Percentiles rank a stretch among this genome's conserved stretches.
Conservation (phyloP, 2,797 vertebrate species). For the Amniataba percoides region DNA sequence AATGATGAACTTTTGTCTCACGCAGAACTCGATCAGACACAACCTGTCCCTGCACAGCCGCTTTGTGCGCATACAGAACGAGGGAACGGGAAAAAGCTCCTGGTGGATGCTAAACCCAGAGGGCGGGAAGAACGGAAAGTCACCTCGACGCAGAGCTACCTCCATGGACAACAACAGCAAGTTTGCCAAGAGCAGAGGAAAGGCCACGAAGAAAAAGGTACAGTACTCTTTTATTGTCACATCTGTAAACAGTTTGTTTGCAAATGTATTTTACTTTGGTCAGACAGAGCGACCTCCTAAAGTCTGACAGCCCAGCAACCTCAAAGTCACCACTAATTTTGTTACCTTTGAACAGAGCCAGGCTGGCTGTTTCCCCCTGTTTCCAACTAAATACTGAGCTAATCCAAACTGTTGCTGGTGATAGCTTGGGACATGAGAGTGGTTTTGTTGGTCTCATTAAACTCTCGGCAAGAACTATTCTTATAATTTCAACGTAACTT, state of each 20-base stretch:
- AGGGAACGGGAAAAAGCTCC: slow-evolving; percentile 98
- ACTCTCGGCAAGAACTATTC: not conserved
- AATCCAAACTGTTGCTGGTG: not conserved
- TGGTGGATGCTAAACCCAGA: slow-evolving; percentile 99
- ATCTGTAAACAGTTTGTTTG: not conserved
- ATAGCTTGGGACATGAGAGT: not conserved
- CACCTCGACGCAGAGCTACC: slow-evolving; percentile 92
- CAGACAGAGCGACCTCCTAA: not conserved
- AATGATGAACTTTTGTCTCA: slow-evolving; percentile 17
- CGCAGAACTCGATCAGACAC: slow-evolving; percentile 98
- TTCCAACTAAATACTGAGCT: not conserved
- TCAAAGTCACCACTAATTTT: not conserved
- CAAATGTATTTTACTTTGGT: not conserved
- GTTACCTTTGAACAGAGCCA: not conserved
- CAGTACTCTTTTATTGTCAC: not conserved
- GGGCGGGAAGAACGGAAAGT: slow-evolving; percentile 96
- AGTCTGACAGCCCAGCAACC: not conserved
- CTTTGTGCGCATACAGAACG: slow-evolving; percentile 97
- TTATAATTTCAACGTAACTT: not conserved
- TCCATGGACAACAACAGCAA: slow-evolving; percentile 99
- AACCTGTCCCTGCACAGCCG: slow-evolving; percentile 98
- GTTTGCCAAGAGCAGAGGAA: slow-evolving; percentile 94
- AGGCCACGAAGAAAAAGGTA: slow-evolving; percentile 98
- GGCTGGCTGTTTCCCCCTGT: not conserved
- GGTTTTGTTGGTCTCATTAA: not conserved